phyloP scores from a whole-genome alignment of 2,797 vertebrate genomes.

The Tragopan temminckii region DNA sequence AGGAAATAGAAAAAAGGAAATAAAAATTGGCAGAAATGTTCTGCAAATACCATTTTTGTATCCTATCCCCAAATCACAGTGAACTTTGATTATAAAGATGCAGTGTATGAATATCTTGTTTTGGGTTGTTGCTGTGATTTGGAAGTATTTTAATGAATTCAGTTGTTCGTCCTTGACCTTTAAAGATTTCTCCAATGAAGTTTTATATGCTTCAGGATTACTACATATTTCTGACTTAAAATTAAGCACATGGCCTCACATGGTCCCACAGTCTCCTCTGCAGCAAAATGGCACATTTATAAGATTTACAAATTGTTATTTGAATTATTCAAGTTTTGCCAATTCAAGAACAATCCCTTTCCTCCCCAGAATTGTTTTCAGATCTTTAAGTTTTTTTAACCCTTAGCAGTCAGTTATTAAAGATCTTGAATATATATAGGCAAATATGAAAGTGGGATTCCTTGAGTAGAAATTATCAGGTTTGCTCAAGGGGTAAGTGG shows the following conservation, averaged over 20 bases:
- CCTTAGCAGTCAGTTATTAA: not conserved
- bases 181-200: not conserved
- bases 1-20: not conserved
- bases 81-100: not conserved
- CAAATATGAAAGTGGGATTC: conserved; percentile 46
- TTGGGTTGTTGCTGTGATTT: not conserved
- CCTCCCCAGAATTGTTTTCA: not conserved
- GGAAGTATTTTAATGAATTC: not conserved
- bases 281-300: not conserved
- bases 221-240: not conserved
- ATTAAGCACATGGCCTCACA: not conserved
- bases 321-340: not conserved
- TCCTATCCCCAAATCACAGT: not conserved
- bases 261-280: not conserved
- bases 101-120: not conserved
- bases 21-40: not conserved
- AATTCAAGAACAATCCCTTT: not conserved
- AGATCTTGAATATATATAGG: conserved; percentile 1
- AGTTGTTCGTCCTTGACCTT: not conserved
- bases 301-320: not conserved
- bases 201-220: not conserved
- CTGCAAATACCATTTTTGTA: not conserved
- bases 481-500: conserved; percentile 58
- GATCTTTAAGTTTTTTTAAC: not conserved
- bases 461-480: conserved; percentile 45